These are phyloP conservation scores for Monodelphis domestica DNA, from an alignment of 2,797 vertebrate species.

Conservation along the genomic window DNA sequence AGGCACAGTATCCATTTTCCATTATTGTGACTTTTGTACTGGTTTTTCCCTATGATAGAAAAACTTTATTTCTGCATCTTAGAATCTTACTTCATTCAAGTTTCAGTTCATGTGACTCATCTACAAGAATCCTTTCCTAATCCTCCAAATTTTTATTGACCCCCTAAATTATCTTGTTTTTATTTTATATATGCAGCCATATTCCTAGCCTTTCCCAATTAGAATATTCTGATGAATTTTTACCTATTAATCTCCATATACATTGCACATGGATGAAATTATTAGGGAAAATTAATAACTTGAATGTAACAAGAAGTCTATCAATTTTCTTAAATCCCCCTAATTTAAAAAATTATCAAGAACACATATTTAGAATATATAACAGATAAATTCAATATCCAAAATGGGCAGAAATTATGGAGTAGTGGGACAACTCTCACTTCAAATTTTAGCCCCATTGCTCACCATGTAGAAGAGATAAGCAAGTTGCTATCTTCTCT, in stretches of 20 bases:
- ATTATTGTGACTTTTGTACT: neutral
- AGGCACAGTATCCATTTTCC: neutral
- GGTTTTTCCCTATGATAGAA: no score
- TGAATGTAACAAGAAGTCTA: neutral
- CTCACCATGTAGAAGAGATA: neutral
- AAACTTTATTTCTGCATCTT: no score
- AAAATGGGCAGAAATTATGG: neutral
- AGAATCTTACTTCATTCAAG: no score
- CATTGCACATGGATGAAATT: neutral
- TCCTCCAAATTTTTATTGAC: neutral
- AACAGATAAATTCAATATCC: no score
- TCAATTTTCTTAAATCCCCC: neutral
- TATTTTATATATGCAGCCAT: neutral
- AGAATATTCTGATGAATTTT: neutral
- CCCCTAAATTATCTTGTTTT: neutral
- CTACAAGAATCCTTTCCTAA: no score
- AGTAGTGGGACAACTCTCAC: neutral
- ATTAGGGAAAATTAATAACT: neutral
- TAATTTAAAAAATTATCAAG: neutral
- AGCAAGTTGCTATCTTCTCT: neutral
- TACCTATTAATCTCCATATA: neutral
- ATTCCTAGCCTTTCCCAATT: neutral
- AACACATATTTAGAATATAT: neutral
- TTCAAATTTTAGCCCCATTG: neutral
- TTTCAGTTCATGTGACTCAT: no score